These are phyloP conservation scores for Hyalella azteca DNA, from an alignment of 2,888 invertebrate genomes.

Conservation along the genomic window DNA sequence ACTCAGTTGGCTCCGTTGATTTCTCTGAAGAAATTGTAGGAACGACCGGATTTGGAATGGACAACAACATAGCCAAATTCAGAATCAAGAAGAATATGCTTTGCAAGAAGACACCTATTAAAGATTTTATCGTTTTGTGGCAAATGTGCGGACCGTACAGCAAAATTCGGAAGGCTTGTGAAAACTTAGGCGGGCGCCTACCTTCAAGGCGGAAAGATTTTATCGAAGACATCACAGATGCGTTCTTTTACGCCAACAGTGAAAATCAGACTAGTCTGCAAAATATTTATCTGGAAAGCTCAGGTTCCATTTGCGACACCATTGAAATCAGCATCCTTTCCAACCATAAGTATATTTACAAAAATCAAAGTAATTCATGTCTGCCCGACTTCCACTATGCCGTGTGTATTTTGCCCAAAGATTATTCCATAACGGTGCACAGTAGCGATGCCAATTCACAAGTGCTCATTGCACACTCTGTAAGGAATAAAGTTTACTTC, in stretches of 20 bases:
- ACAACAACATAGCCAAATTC: background rate
- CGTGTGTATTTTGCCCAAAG: background rate
- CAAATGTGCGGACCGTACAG: background rate
- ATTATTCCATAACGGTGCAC: background rate
- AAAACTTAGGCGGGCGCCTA: background rate
- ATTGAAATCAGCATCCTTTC: conserved; percentile 5
- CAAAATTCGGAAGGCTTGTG: background rate
- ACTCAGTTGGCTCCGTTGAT: background rate
- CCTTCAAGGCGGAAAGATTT: background rate
- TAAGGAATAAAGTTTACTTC: conserved; percentile 1
- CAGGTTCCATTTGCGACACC: background rate
- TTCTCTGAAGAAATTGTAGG: background rate
- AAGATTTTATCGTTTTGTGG: background rate
- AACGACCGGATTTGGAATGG: background rate
- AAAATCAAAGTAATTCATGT: background rate
- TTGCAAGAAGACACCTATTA: background rate
- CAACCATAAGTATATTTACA: background rate
- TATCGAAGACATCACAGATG: conserved; percentile 2
- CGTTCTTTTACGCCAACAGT: background rate
- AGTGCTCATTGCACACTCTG: background rate
- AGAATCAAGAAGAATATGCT: background rate
- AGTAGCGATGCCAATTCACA: background rate
- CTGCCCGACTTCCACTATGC: background rate
- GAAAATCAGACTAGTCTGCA: conserved; percentile 5
- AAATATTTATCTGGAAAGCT: background rate